These are phyloP conservation scores for Trichogramma evanescens DNA, from an alignment of 2,888 invertebrate genomes.

Conservation along the genomic window DNA sequence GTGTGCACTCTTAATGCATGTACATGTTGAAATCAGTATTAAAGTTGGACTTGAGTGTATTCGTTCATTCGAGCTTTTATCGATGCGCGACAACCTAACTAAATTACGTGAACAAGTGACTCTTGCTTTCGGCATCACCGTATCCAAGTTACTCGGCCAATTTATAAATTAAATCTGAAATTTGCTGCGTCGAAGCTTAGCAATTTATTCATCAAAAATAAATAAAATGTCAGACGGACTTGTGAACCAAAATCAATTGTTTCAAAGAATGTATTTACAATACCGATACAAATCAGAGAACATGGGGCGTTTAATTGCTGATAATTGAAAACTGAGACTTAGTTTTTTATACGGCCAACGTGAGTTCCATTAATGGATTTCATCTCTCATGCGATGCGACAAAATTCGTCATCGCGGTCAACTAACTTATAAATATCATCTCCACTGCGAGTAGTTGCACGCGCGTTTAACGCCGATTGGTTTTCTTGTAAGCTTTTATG, in stretches of 20 bases:
- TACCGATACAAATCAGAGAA: no score
- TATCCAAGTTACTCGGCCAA: constrained; percentile 1
- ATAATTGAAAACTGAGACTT: background rate
- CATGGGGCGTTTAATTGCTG: background rate
- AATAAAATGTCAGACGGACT: no score
- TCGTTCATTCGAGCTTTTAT: background rate
- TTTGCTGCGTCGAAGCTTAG: no score
- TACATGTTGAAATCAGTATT: background rate
- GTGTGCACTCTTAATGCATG: background rate
- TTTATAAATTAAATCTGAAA: background rate
- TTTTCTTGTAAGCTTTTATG: background rate
- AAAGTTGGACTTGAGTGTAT: background rate
- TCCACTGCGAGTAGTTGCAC: background rate
- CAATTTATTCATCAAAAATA: no score
- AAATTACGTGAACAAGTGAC: background rate
- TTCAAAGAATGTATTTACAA: background rate
- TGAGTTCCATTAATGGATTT: background rate
- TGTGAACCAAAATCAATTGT: background rate
- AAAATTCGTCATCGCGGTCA: background rate
- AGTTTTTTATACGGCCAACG: background rate
- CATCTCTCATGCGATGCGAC: background rate
- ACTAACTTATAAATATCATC: constrained; percentile 11
- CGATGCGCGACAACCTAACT: constrained; percentile 10
- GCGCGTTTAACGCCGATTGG: background rate
- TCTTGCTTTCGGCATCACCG: no score